These are phyloP conservation scores for Macaria notata DNA, from an alignment of 2,888 invertebrate species.

Conservation along the genomic window DNA sequence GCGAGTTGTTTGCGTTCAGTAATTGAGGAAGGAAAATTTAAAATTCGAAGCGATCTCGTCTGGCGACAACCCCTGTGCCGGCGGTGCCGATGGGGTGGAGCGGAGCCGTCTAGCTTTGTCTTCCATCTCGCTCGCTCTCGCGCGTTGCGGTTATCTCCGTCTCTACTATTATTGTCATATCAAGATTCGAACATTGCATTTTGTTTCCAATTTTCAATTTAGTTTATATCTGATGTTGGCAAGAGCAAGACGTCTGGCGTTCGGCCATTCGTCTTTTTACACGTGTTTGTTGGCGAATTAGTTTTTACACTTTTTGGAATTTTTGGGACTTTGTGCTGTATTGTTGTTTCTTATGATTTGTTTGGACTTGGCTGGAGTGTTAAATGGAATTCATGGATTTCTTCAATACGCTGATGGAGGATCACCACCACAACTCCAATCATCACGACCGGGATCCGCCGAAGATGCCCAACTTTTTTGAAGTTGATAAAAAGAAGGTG, in stretches of 20 bases:
- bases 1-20: constrained; percentile 49
- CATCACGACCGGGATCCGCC: constrained; percentile 59
- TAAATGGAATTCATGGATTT: constrained; percentile 75
- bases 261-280: constrained; percentile 60
- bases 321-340: constrained; percentile 45
- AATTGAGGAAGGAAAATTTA: constrained; percentile 69
- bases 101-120: constrained; percentile 61
- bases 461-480: constrained; percentile 74
- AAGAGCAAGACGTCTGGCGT: constrained; percentile 75
- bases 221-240: constrained; percentile 81
- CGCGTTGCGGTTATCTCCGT: constrained; percentile 59
- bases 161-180: constrained; percentile 81
- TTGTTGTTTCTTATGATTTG: constrained; percentile 49
- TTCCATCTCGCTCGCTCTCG: constrained; percentile 55
- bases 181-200: constrained; percentile 80
- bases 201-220: constrained; percentile 82
- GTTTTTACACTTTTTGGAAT: constrained; percentile 33
- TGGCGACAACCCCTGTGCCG: constrained; percentile 79
- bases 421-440: constrained; percentile 53
- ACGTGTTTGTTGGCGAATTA: constrained; percentile 64
- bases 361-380: constrained; percentile 39
- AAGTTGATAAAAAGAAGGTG: constrained; percentile 76
- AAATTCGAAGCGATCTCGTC: constrained; percentile 73
- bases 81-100: constrained; percentile 75
- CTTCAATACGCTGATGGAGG: constrained; percentile 67